Evolutionary conservation across 2,888 invertebrate species (phyloP), one percentile per base, ranked within the genome.

Genomic region (Brachyopa scutellaris): DNA sequence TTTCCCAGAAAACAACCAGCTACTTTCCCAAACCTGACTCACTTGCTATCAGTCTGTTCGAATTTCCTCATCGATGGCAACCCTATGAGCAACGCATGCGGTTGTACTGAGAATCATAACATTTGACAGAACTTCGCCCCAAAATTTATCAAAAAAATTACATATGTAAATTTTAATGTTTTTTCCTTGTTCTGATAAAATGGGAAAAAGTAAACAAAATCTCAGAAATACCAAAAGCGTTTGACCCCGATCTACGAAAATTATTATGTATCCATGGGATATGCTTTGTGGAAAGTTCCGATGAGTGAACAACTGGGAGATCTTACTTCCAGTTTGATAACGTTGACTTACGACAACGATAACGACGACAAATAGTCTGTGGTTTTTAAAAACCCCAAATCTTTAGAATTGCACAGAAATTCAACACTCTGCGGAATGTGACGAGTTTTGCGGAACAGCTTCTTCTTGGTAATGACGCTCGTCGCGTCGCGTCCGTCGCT

Each of bases 71-170:
- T n/a, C n/a, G n/a, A 59, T 33, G 33, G 33, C n/a, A 42, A 40
- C 40, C 47, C 47, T 31, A n/a, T 17, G n/a, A n/a, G n/a, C n/a
- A 26, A 19, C 15, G 31, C n/a, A 13, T 19, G n/a, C 6, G 9
- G 19, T 4, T 11, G 7, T 42, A 45, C 42, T 17, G 17, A 29
- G 31, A 42, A 59, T 21, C 38, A 9, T 23, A 57, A 42, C 4
- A 29, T 59, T 42, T 42, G 42, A 59, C 59, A 42, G 29, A 59
- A 17, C 42, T 42, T 15, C 59, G 59, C 6, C 17, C 3, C 23
- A 11, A 15, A 57, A 21, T 45, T 57, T 23, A 26, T 26, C 17
- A 21, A n/a, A 6, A 13, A 8, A 17, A n/a, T n/a, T 17, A 29
- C 29, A n/a, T 1, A 26, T 2, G 8, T 29, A 6, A 36, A n/a